These are phyloP conservation scores for Strongylocentrotus purpuratus DNA, from an alignment of 35 echinoderm and acorn worm species.

Conservation along the genomic window DNA sequence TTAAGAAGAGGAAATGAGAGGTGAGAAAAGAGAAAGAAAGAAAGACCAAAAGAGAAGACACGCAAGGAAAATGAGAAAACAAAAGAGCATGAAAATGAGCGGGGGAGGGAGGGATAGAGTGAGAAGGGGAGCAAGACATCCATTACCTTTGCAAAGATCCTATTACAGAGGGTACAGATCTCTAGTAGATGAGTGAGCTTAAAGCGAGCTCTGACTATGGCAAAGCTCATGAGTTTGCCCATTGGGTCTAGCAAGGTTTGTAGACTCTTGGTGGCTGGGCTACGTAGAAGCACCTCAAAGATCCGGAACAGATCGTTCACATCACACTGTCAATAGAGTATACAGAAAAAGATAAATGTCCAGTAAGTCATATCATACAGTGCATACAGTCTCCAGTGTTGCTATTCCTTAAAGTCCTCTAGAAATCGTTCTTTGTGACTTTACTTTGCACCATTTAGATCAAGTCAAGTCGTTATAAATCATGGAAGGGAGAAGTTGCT, in stretches of 20 bases:
- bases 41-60: not conserved
- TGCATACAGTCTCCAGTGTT: too few species aligned
- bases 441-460: too few species aligned
- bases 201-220: conserved; percentile 87
- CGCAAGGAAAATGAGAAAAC: not conserved
- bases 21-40: not conserved
- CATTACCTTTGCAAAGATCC: conserved; percentile 83
- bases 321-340: conserved; percentile 73
- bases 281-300: conserved; percentile 80
- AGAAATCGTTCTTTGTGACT: too few species aligned
- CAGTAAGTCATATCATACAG: too few species aligned
- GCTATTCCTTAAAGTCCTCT: too few species aligned
- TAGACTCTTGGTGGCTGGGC: conserved; percentile 82
- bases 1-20: not conserved
- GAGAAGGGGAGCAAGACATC: not conserved
- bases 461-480: too few species aligned
- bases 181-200: conserved; percentile 90
- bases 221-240: conserved; percentile 82
- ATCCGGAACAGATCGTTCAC: conserved; percentile 90
- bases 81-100: not conserved
- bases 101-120: not conserved
- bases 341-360: too few species aligned
- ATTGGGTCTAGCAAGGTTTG: conserved; percentile 85
- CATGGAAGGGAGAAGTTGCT: too few species aligned
- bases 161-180: conserved; percentile 82